phyloP scores from a whole-genome alignment of 2,113 vertebrate species.

The Oncorhynchus mykiss region DNA sequence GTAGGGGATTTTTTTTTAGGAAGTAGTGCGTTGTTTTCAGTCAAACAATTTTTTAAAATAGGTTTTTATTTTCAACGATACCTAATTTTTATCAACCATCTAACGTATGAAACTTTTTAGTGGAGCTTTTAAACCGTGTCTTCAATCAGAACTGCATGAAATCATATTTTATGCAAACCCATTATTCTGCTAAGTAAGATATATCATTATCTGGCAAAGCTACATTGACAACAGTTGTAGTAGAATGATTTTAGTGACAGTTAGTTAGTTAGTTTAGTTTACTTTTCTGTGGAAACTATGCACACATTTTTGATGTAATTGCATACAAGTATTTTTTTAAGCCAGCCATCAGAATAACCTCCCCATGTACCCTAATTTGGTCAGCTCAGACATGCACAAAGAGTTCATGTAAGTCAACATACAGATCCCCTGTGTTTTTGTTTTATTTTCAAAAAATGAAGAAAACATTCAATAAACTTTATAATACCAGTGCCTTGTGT shows the following conservation, averaged over 20 bases:
- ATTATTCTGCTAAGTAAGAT: not conserved
- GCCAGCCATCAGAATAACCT: too few relatives aligned
- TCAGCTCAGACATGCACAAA: too few relatives aligned
- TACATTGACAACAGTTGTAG: constrained; percentile 13
- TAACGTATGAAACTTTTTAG: not conserved
- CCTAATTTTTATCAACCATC: not conserved
- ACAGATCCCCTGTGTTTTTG: too few relatives aligned
- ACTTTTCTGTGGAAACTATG: constrained; percentile 57
- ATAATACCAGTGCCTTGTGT: too few relatives aligned
- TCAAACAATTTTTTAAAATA: not conserved
- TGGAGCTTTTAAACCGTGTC: not conserved
- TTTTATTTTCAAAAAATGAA: too few relatives aligned
- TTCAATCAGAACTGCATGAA: not conserved
- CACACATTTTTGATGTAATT: constrained; percentile 44
- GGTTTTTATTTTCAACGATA: not conserved
- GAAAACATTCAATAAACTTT: too few relatives aligned
- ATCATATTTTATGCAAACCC: not conserved
- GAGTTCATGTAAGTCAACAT: too few relatives aligned
- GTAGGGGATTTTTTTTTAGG: not conserved
- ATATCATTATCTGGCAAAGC: not conserved
- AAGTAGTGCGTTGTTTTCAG: not conserved
- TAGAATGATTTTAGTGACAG: constrained; percentile 36
- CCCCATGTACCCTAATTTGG: too few relatives aligned
- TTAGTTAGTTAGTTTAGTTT: constrained; percentile 26
- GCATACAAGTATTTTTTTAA: too few relatives aligned